These are phyloP conservation scores for Cynopterus brachyotis DNA, from an alignment of 2,113 vertebrate genomes.

Conservation along the genomic window DNA sequence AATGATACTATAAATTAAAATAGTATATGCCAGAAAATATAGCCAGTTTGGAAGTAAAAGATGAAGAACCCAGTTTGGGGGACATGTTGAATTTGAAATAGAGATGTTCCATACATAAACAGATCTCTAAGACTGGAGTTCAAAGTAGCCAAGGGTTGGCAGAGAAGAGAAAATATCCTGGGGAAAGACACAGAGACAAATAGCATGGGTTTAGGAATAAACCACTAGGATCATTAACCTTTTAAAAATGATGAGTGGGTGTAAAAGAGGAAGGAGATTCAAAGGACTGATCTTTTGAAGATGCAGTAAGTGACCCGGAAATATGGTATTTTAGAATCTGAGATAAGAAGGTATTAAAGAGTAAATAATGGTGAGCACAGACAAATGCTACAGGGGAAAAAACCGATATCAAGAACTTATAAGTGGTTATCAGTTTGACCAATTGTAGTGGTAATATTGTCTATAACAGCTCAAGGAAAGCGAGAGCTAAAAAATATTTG, in stretches of 20 bases:
- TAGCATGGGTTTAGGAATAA: not conserved
- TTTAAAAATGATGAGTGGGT: not conserved
- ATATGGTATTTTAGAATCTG: not conserved
- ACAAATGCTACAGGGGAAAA: not conserved
- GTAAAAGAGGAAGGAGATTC: not conserved
- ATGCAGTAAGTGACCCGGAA: not conserved
- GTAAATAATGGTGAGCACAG: not conserved
- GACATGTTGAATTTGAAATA: conserved; percentile 32
- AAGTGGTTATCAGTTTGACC: not conserved
- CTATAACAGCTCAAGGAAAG: not conserved
- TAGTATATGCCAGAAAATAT: conserved; percentile 32
- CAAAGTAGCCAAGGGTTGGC: not conserved
- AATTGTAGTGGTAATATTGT: not conserved
- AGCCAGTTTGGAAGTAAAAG: conserved; percentile 3
- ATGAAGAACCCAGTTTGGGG: not conserved
- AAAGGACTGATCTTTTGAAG: not conserved
- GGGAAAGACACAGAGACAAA: not conserved
- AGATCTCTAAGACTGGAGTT: not conserved
- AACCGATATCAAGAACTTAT: not conserved
- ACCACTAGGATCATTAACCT: not conserved
- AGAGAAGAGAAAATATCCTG: not conserved
- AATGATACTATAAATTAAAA: conserved; percentile 10
- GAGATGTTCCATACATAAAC: not conserved
- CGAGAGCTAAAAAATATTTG: not conserved
- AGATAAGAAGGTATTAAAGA: not conserved